These are phyloP conservation scores for Megalopta genalis DNA, from an alignment of 1,140 invertebrate species.

Conservation along the genomic window DNA sequence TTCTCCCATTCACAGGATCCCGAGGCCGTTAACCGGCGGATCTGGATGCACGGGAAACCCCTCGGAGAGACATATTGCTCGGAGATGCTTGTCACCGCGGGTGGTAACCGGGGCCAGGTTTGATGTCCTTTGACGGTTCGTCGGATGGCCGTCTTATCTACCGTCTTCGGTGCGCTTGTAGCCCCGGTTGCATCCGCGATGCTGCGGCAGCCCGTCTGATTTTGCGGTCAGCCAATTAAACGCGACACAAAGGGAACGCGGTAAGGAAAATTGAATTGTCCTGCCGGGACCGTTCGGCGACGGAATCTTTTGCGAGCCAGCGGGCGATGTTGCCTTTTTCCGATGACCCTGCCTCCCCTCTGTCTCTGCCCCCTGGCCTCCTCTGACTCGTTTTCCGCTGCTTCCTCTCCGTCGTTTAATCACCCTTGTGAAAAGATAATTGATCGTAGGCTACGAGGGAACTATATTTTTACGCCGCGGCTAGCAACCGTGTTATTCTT, in stretches of 20 bases:
- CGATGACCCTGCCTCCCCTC: background rate
- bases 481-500: background rate
- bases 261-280: slow-evolving; percentile 38
- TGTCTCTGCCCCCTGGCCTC: background rate
- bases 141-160: slow-evolving; percentile 21
- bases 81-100: slow-evolving; percentile 35
- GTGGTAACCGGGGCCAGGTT: background rate
- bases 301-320: background rate
- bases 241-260: slow-evolving; percentile 21
- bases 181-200: background rate
- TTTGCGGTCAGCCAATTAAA: slow-evolving; percentile 48
- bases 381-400: background rate
- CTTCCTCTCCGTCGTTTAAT: background rate
- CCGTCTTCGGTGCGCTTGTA: no score
- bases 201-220: slow-evolving; percentile 13
- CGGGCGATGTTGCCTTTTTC: background rate
- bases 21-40: no score
- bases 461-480: slow-evolving; percentile 6
- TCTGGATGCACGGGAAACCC: slow-evolving; percentile 2
- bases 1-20: background rate
- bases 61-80: slow-evolving; percentile 28
- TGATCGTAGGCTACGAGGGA: background rate
- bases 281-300: background rate
- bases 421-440: slow-evolving; percentile 2
- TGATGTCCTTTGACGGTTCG: slow-evolving; percentile 32